Conservation (phyloP, 2,113 vertebrate genomes). For the Seriola dumerili region DNA sequence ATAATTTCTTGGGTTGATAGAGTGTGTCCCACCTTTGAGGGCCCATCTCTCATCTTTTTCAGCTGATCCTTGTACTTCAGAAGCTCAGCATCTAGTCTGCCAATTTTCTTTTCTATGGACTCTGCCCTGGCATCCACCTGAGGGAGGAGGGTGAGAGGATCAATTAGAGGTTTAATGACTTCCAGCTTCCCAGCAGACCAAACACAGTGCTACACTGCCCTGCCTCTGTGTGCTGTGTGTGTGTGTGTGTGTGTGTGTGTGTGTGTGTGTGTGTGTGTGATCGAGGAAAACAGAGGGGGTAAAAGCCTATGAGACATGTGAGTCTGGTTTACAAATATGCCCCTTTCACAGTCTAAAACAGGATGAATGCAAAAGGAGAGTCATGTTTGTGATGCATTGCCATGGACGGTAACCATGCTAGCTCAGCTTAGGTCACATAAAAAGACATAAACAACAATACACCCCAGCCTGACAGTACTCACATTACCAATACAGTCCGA, state of each 20-base stretch:
- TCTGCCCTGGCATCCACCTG: constrained; percentile 95
- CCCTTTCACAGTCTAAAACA: background rate
- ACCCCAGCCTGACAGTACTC: constrained; percentile 68
- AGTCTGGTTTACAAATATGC: background rate
- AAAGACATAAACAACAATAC: constrained; percentile 53
- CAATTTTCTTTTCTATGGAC: constrained; percentile 97
- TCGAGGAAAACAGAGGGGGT: background rate
- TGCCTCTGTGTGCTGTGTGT: background rate
- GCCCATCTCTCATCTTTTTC: constrained; percentile 99
- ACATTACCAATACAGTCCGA: constrained; percentile 97
- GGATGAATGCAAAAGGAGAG: rapidly evolving
- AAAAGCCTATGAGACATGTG: background rate
- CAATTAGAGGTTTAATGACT: background rate
- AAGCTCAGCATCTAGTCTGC: constrained; percentile 93
- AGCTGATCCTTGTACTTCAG: constrained; percentile 98
- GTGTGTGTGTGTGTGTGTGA: background rate
- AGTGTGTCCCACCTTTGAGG: constrained; percentile 88
- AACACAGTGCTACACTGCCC: background rate
- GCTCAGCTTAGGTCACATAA: constrained; percentile 41
- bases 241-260: background rate
- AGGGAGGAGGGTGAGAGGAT: background rate
- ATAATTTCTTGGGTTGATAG: too few relatives aligned
- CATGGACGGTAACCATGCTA: constrained; percentile 20
- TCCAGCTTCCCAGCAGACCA: constrained; percentile 1
- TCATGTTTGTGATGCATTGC: background rate